Conservation (phyloP, 2,888 invertebrate genomes). For the Parnassius glacialis region DNA sequence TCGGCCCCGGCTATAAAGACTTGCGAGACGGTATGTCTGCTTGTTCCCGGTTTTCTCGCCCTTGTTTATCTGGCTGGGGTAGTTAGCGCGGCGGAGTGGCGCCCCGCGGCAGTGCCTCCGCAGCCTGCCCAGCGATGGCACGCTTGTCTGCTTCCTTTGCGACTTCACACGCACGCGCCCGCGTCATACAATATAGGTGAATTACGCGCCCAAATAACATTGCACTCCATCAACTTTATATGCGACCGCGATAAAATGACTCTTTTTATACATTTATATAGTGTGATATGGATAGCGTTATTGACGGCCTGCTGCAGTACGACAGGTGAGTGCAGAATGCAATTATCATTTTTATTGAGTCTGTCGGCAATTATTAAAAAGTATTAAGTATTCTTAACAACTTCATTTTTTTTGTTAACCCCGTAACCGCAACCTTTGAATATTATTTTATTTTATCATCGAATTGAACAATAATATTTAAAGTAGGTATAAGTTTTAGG, state of each 20-base stretch:
- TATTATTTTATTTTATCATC: no score
- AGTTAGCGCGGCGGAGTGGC: slow-evolving; percentile 58
- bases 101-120: slow-evolving; percentile 50
- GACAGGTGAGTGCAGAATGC: slow-evolving; percentile 69
- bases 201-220: slow-evolving; percentile 42
- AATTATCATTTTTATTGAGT: slow-evolving; percentile 71
- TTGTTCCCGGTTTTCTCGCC: slow-evolving; percentile 72
- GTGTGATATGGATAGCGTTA: slow-evolving; percentile 72
- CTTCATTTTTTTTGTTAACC: not conserved
- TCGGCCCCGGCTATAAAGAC: slow-evolving; percentile 62
- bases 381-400: slow-evolving; percentile 29
- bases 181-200: slow-evolving; percentile 59
- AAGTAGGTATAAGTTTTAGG: no score
- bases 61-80: slow-evolving; percentile 76
- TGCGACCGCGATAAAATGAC: slow-evolving; percentile 68
- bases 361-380: slow-evolving; percentile 53
- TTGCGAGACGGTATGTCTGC: slow-evolving; percentile 79
- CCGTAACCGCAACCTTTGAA: no score
- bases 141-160: slow-evolving; percentile 55
- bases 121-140: slow-evolving; percentile 69
- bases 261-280: slow-evolving; percentile 77
- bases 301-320: slow-evolving; percentile 65
- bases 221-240: slow-evolving; percentile 41
- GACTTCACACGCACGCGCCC: slow-evolving; percentile 47
- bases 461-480: no score